Percentiles rank a stretch among this genome's conserved stretches.
Evolutionary conservation across 2,888 invertebrate genomes (phyloP).

Genomic region (Asteroscopus sphinx): DNA sequence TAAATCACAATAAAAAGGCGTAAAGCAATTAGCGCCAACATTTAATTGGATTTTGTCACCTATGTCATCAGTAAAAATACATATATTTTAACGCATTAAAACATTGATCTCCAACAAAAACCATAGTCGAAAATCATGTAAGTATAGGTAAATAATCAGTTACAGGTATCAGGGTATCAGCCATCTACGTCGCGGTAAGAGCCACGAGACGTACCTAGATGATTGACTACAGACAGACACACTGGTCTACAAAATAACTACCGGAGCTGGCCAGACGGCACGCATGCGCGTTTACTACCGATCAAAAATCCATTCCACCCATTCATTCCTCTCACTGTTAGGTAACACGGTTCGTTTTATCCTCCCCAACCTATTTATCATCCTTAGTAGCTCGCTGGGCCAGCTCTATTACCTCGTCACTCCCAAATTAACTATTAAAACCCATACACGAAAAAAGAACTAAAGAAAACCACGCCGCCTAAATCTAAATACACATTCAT

Average conservation of each 20-base stretch:
- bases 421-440: slow-evolving; percentile 47
- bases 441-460: slow-evolving; percentile 46
- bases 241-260: slow-evolving; percentile 5
- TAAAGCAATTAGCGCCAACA: too few species aligned
- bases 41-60: too few species aligned
- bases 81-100: too few species aligned
- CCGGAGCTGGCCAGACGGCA: slow-evolving; percentile 48
- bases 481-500: slow-evolving; percentile 50
- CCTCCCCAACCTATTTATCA: slow-evolving; percentile 52
- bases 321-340: slow-evolving; percentile 64
- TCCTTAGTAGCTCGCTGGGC: slow-evolving; percentile 44
- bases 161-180: too few species aligned
- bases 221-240: slow-evolving; percentile 13
- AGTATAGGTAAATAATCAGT: too few species aligned
- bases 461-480: slow-evolving; percentile 47
- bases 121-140: too few species aligned
- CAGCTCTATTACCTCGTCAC: slow-evolving; percentile 33
- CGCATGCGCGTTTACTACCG: slow-evolving; percentile 68
- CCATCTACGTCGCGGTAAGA: background rate
- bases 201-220: slow-evolving; percentile 16
- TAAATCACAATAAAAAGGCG: too few species aligned
- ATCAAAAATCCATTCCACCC: slow-evolving; percentile 71
- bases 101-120: too few species aligned
- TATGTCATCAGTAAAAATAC: too few species aligned
- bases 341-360: slow-evolving; percentile 60